Base-by-base conservation (phyloP, 2,888 invertebrate genomes). In the Brenthis daphne region DNA sequence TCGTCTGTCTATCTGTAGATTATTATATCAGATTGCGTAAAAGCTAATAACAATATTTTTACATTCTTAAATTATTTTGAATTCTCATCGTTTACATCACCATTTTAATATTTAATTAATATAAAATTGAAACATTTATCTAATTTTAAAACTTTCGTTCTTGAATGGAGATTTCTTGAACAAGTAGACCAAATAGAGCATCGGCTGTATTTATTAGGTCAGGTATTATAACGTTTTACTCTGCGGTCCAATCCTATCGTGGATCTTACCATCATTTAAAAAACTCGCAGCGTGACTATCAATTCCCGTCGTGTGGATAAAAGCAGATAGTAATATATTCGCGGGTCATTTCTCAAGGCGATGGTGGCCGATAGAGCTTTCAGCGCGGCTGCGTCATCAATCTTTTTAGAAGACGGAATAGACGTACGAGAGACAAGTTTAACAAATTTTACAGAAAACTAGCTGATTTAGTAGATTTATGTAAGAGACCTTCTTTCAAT, bases 301-400 rank as follows among this genome's bases (percentile, higher is more conserved):
- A 61, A 67, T 61, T 61, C 55, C 37, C 67, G 64, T 56, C 55
- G n/a, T 20, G 55, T 12, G 54, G 54, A 56, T 63, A 63, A 67
- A 67, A 13, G 63, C 63, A 67, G 61, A 67, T 67, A 43, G 37
- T 43, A 67, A 67, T 56, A 67, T 56, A 67, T 67, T 67, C 67
- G 56, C 56, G 61, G 60, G 67, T 67, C 61, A 67, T 67, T 67
- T 67, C 61, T 67, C 67, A 67, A 63, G 63, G 67, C 67, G 67
- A 56, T 63, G 51, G 50, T 47, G 67, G 48, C 61, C 67, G 61
- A 67, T 67, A 61, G 67, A 67, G 67, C 67, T 50, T 33, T 37
- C 67, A 54, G 12, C 16, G 50, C 12, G 43, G 20, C 4, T 6
- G 20, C 55, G 50, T 13, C 20, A 63, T 67, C 63, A 63, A 67